These are phyloP conservation scores for Micromussa lordhowensis DNA, from an alignment of 92 coral and sea anemone genomes.

Conservation along the genomic window DNA sequence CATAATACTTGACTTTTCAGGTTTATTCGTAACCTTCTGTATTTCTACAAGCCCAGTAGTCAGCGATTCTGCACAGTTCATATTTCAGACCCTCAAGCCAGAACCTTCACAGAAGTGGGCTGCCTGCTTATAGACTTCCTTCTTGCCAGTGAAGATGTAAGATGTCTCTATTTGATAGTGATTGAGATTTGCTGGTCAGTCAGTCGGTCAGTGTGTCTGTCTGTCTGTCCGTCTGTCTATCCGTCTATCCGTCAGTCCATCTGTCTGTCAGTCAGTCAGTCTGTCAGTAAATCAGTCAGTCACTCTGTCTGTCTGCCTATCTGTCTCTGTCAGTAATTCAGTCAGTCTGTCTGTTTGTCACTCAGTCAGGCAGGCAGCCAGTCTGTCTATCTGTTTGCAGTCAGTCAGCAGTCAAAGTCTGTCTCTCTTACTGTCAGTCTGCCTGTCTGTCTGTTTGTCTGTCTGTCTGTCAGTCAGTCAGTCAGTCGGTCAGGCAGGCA, in stretches of 20 bases:
- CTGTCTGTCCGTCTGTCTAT: not conserved
- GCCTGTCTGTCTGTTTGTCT: not conserved
- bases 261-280: too few species aligned
- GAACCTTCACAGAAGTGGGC: constrained; percentile 86
- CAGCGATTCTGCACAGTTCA: constrained; percentile 87
- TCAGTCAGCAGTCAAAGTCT: not conserved
- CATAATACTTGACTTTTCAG: constrained; percentile 24
- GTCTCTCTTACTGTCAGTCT: not conserved
- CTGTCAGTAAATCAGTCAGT: too few species aligned
- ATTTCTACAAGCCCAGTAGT: constrained; percentile 92
- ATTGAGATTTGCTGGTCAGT: not conserved
- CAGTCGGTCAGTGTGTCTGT: too few species aligned
- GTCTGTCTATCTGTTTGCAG: not conserved
- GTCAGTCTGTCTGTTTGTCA: not conserved
- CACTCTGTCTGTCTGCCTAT: not conserved
- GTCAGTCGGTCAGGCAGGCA: too few species aligned
- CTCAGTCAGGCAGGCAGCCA: not conserved
- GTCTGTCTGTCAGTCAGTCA: too few species aligned
- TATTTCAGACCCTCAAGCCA: constrained; percentile 78
- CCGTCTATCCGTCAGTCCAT: not conserved
- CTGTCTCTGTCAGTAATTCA: too few species aligned
- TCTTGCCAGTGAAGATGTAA: constrained; percentile 79
- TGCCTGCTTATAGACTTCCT: constrained; percentile 90
- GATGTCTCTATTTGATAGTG: not conserved
- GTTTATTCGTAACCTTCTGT: constrained; percentile 88